These are phyloP conservation scores for Idris sp. DNA, from an alignment of 1,140 invertebrate species.

Conservation along the genomic window DNA sequence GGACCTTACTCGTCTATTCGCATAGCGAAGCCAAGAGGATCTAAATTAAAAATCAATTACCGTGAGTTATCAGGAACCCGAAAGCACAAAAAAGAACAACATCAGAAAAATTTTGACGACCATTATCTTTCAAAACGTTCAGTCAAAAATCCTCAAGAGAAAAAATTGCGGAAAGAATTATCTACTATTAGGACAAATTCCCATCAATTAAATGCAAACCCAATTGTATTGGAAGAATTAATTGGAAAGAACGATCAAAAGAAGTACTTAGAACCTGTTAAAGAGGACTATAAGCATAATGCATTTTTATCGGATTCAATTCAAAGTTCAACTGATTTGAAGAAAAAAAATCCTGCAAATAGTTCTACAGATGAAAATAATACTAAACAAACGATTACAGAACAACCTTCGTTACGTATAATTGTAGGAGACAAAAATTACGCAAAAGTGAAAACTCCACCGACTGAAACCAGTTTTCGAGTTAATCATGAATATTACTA, in stretches of 20 bases:
- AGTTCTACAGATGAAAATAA: too few species aligned
- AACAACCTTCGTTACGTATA: conserved; percentile 17
- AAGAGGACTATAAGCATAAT: conserved; percentile 38
- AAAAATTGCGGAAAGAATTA: not conserved
- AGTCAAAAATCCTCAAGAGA: not conserved
- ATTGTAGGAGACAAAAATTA: conserved; percentile 35
- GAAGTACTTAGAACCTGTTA: conserved; percentile 57
- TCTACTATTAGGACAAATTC: conserved; percentile 43
- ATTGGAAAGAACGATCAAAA: conserved; percentile 24
- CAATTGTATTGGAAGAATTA: not conserved
- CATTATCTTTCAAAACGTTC: conserved; percentile 27
- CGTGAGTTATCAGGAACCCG: conserved; percentile 9
- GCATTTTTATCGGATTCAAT: conserved; percentile 50
- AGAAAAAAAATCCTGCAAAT: too few species aligned
- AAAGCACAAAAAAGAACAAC: conserved; percentile 50
- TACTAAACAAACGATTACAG: conserved; percentile 14
- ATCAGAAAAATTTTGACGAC: too few species aligned
- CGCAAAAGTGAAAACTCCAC: not conserved
- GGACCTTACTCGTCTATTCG: conserved; percentile 35
- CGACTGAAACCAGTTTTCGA: conserved; percentile 24
- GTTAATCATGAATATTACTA: conserved; percentile 26
- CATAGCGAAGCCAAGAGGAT: conserved; percentile 39
- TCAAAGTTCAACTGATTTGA: too few species aligned
- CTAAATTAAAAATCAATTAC: conserved; percentile 40
- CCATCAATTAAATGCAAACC: conserved; percentile 18